phyloP scores from a whole-genome alignment of 2,113 vertebrate species.

The Xiphias gladius region DNA sequence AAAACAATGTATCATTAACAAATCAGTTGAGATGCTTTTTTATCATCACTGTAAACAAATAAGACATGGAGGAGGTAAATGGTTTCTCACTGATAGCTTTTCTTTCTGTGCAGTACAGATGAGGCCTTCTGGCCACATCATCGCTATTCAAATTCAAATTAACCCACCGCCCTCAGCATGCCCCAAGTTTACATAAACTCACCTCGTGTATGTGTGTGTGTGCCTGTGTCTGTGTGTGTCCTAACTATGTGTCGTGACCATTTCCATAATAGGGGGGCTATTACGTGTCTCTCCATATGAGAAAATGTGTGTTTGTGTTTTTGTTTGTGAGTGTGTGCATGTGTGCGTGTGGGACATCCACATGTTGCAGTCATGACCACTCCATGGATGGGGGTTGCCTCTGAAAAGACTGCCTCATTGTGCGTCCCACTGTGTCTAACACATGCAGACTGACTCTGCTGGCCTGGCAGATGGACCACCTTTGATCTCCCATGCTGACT shows the following conservation, averaged over 20 bases:
- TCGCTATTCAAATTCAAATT: conserved; percentile 53
- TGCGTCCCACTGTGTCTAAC: conserved; percentile 22
- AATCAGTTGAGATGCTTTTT: not conserved
- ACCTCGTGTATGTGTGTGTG: conserved; percentile 4
- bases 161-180: not conserved
- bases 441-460: conserved; percentile 37
- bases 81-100: not conserved
- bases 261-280: conserved; percentile 45
- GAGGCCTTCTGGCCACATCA: conserved; percentile 20
- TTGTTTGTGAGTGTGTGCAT: not conserved
- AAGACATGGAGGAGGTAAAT: not conserved
- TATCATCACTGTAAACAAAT: conserved; percentile 8
- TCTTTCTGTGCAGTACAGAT: not conserved
- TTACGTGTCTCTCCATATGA: not conserved
- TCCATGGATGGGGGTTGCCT: conserved; percentile 34
- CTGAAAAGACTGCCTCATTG: conserved; percentile 53
- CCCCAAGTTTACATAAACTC: conserved; percentile 5
- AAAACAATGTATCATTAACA: not conserved
- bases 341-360: conserved; percentile 29
- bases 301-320: conserved; percentile 27
- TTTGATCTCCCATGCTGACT: conserved; percentile 43
- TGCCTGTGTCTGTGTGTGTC: not conserved
- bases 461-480: conserved; percentile 34
- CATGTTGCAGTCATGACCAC: conserved; percentile 35
- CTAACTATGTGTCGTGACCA: not conserved